These are phyloP conservation scores for Notarius quadriscutis DNA, from an alignment of 2,113 vertebrate genomes.

Conservation along the genomic window DNA sequence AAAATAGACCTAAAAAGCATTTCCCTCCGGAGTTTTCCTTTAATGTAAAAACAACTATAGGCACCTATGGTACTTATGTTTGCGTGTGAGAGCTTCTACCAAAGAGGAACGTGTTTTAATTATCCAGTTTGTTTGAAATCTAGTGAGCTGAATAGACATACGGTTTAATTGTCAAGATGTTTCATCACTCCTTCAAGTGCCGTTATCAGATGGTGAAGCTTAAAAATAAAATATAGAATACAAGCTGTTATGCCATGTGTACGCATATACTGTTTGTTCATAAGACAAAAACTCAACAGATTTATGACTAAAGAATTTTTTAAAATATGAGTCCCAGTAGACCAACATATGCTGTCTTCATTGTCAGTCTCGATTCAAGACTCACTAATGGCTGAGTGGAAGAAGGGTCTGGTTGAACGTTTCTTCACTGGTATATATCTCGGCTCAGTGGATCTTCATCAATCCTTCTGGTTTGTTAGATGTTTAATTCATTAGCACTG, in stretches of 20 bases:
- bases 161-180: slow-evolving; percentile 2
- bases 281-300: background rate
- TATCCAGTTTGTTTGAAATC: background rate
- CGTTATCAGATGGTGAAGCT: background rate
- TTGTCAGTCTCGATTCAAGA: background rate
- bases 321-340: background rate
- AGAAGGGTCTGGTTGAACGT: background rate
- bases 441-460: background rate
- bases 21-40: too few relatives aligned
- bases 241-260: background rate
- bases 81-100: background rate
- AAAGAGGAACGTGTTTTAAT: background rate
- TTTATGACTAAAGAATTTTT: background rate
- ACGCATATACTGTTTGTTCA: background rate
- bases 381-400: too few relatives aligned
- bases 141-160: background rate
- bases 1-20: too few relatives aligned
- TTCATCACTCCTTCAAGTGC: slow-evolving; percentile 5
- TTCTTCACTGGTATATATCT: background rate
- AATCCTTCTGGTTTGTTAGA: slow-evolving; percentile 32
- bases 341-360: background rate
- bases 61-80: background rate
- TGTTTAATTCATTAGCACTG: slow-evolving; percentile 41
- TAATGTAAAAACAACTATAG: background rate
- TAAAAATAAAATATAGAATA: background rate